Percentiles rank a stretch among this genome's conserved stretches.
Evolutionary conservation across 2,888 invertebrate genomes (phyloP).

Genomic region (Drosophila gaucha): DNA sequence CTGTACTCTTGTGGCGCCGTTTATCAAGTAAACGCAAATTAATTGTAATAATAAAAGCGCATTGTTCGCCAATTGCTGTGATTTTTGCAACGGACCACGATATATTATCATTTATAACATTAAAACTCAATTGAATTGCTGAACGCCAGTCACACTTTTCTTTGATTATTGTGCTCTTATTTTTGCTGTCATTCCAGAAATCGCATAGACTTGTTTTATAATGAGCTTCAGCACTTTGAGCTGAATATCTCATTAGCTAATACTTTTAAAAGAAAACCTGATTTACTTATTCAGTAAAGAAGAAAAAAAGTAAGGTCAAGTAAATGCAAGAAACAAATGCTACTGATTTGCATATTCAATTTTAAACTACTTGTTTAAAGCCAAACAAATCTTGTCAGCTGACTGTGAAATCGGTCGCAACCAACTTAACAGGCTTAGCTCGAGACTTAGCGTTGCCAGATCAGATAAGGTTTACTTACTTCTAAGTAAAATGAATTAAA

Average conservation of each 20-base stretch:
- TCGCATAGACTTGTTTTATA: background rate
- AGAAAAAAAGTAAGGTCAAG: background rate
- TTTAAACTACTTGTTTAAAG: background rate
- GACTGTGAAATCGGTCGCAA: background rate
- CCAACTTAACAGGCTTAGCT: background rate
- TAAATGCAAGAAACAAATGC: too few relatives aligned
- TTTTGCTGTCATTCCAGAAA: conserved; percentile 1
- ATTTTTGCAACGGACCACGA: conserved; percentile 32
- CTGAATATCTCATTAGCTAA: too few relatives aligned
- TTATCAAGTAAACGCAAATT: conserved; percentile 36
- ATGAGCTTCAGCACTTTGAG: background rate
- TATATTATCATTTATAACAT: conserved; percentile 18
- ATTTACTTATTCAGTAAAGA: background rate
- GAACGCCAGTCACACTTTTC: conserved; percentile 18
- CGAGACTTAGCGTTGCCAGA: background rate
- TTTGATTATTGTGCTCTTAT: background rate
- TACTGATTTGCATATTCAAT: background rate
- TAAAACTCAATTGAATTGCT: conserved; percentile 36
- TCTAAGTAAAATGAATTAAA: background rate
- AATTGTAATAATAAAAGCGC: conserved; percentile 37
- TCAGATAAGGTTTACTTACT: background rate
- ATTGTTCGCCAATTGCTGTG: conserved; percentile 33
- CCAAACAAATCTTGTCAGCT: background rate
- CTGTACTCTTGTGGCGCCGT: conserved; percentile 19
- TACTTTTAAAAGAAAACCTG: too few relatives aligned